Base-by-base conservation (phyloP, 2,888 invertebrate species). In the Limnephilus marmoratus region DNA sequence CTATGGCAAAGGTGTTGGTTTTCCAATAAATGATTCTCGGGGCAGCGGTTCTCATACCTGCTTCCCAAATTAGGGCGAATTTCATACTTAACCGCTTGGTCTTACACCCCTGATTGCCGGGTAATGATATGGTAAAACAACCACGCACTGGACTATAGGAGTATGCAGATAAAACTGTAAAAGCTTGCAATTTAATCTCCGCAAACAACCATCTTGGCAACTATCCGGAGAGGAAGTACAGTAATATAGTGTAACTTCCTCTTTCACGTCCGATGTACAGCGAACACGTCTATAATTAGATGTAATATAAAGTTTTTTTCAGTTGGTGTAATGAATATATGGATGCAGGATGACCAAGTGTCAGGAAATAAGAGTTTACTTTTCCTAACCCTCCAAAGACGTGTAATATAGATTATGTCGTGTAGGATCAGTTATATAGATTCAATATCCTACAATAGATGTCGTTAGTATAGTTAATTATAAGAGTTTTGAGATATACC, bases 111-210 rank as follows among this genome's bases (percentile, higher is more conserved):
- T 83, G 83, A 34, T 1, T 15, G 7, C 4, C 18, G 83, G 34
- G 24, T 83, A 83, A 83, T 83, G 7, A 83, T 37, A 83, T 31
- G 83, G 24, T 68, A 68, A 68, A 68, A 68, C 83, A 31, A 83
- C 18, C 83, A 31, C 31, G 29, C 83, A 82, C 82, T 9, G 83
- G 83, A 37, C 83, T 68, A 24, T 53, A 18, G 34, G 82, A 82
- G 82, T 82, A 82, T 83, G 83, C 83, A 83, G 83, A 83, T 83
- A 83, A 53, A 83, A 83, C 34, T 83, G 37, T 83, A 83, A 83
- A 83, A 37, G 83, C 34, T 37, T 83, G 83, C 31, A 83, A 83
- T 83, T 83, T 83, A 37, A 83, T 83, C 83, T 83, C 29, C 37
- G 34, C 37, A 18, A 82, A 31, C 37, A 83, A 29, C 83, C 83